These are phyloP conservation scores for Chiloscyllium punctatum DNA, from an alignment of 2,797 vertebrate genomes.

Conservation along the genomic window DNA sequence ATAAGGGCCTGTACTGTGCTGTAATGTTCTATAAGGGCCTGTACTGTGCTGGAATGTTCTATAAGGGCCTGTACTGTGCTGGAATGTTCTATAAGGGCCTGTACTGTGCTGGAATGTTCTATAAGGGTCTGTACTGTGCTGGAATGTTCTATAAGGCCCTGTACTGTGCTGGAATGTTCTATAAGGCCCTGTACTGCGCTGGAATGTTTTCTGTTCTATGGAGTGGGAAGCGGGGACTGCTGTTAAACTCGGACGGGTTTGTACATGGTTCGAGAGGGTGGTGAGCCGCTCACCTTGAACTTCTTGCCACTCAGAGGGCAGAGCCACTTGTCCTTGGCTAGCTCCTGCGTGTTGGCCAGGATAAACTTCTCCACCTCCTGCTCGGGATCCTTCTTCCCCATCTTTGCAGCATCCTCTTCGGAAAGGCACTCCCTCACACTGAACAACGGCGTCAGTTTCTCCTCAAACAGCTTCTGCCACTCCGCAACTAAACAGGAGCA, in stretches of 20 bases:
- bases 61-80: too few species aligned
- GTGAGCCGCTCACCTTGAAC: constrained; percentile 67
- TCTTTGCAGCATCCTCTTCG: constrained; percentile 79
- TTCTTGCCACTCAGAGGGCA: constrained; percentile 88
- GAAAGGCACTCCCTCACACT: constrained; percentile 75
- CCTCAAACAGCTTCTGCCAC: constrained; percentile 84
- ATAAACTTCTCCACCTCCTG: constrained; percentile 89
- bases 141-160: too few species aligned
- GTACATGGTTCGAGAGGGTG: not conserved
- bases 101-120: too few species aligned
- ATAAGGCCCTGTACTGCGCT: too few species aligned
- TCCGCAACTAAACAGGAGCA: constrained; percentile 66
- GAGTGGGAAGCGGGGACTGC: not conserved
- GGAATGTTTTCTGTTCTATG: too few species aligned
- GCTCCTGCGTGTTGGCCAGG: constrained; percentile 80
- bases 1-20: too few species aligned
- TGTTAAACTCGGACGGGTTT: not conserved
- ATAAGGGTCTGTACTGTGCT: too few species aligned
- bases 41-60: too few species aligned
- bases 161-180: too few species aligned
- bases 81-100: too few species aligned
- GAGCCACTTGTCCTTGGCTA: constrained; percentile 89
- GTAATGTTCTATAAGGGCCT: too few species aligned
- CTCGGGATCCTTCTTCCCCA: constrained; percentile 83
- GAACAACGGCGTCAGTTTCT: constrained; percentile 72